Conservation (phyloP, 2,797 vertebrate species). For the Staurois parvus region DNA sequence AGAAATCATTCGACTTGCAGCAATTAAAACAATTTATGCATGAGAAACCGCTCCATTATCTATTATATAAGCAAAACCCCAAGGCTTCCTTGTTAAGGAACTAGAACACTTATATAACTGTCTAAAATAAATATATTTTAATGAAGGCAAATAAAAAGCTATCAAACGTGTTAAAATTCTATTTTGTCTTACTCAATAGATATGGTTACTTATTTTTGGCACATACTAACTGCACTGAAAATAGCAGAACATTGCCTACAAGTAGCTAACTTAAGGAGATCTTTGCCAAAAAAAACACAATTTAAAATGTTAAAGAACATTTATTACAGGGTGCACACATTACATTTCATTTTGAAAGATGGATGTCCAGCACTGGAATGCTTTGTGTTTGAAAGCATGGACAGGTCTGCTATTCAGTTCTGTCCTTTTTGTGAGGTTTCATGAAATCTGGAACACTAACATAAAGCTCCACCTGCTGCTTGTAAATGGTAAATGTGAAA, state of each 20-base stretch:
- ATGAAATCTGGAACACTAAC: too few species aligned
- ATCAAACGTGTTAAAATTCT: background rate
- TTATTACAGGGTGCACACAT: too few species aligned
- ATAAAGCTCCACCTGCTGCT: too few species aligned
- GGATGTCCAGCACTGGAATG: too few species aligned
- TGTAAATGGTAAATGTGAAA: too few species aligned
- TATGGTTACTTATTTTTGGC: background rate
- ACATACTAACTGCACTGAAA: background rate
- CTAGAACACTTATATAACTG: slow-evolving; percentile 39
- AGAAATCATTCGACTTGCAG: slow-evolving; percentile 29
- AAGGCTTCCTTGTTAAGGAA: slow-evolving; percentile 16
- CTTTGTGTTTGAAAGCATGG: too few species aligned
- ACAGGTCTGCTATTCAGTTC: too few species aligned
- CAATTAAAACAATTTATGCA: slow-evolving; percentile 48
- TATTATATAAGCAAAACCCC: slow-evolving; percentile 46
- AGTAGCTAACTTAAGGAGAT: too few species aligned
- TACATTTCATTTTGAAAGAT: too few species aligned
- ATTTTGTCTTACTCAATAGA: background rate
- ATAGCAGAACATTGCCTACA: background rate
- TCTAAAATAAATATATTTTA: slow-evolving; percentile 16
- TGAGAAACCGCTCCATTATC: slow-evolving; percentile 24
- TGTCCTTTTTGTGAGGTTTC: too few species aligned
- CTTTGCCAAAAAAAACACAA: too few species aligned
- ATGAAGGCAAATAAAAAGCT: background rate
- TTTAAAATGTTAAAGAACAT: too few species aligned